Base-by-base conservation (phyloP, 2,797 vertebrate species). In the Phrynocephalus forsythii region DNA sequence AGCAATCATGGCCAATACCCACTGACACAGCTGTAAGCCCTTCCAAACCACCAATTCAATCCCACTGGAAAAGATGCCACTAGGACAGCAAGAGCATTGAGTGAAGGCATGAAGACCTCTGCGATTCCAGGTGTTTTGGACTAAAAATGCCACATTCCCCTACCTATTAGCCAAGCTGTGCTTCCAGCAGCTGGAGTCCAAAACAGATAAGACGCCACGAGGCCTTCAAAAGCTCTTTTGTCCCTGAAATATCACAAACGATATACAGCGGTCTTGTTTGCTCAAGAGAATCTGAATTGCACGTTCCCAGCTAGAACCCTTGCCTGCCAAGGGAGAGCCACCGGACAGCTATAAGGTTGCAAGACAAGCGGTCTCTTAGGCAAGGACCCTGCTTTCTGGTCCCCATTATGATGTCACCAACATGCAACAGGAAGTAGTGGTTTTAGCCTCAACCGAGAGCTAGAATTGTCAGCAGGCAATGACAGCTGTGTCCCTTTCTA, bases 361-460 rank as follows among this genome's bases (percentile, higher is more conserved):
- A 84, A 71, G 50, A 30, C 69, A 10, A 13, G 7, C 60, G 30
- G 11, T 30, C 50, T 6, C n/a, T 33, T n/a, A 33, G 30, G 26
- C 6, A 5, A 52, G 50, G 52, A 56, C 52, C 52, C 52, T 56
- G 52, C 11, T 28, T 60, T 75, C 71, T 84, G 52, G 50, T 60
- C 52, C 63, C 13, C 82, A 33, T 84, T 84, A 84, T 63, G 82
- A 84, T 26, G 52, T 75, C 71, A 84, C 50, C 22, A 5, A 73
- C 28, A 33, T 22, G 22, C 68, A 71, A 72, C 7, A 48, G 44
- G 16, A 28, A 8, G 10, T 8, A 16, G 28, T 30, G 18, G 11
- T 33, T n/a, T 56, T 3, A 73, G 56, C 15, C 6, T 26, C 38
- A n/a, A n/a, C 72, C 2, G 13, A 2, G 1, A 33, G 50, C 18